phyloP scores from a whole-genome alignment of 2,113 vertebrate genomes.

The Strigops habroptila region DNA sequence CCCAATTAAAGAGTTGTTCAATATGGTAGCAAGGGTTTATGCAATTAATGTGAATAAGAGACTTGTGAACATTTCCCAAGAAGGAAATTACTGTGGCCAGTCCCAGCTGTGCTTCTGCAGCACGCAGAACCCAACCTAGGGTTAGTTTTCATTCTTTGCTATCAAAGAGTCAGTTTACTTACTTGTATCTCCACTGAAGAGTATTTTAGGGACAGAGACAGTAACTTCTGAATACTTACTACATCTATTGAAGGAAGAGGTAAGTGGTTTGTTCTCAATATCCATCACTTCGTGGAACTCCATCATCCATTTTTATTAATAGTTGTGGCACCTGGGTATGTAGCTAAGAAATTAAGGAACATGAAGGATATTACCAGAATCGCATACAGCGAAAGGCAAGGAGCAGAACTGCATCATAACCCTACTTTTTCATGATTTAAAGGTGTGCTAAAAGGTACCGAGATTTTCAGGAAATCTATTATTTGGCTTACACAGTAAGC shows the following conservation, averaged over 20 bases:
- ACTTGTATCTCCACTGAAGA: neutral
- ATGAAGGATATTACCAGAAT: neutral
- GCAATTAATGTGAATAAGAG: neutral
- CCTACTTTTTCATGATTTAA: constrained; percentile 10
- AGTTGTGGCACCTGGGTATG: neutral
- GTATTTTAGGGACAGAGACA: neutral
- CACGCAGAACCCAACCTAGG: neutral
- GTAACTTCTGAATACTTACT: neutral
- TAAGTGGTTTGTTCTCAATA: neutral
- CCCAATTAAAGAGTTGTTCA: neutral
- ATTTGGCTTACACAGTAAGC: constrained; percentile 75
- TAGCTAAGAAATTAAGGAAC: neutral
- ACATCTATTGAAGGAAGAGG: neutral
- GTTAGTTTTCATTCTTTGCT: neutral
- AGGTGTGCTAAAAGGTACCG: constrained; percentile 2
- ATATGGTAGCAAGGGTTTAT: neutral
- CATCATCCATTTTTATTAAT: neutral
- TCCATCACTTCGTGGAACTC: neutral
- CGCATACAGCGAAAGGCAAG: neutral
- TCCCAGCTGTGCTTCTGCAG: neutral
- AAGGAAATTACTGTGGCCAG: neutral
- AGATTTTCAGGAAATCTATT: constrained; percentile 61
- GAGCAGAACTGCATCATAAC: neutral
- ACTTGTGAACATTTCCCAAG: neutral
- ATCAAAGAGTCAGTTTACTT: neutral